Base-by-base conservation (phyloP, 2,888 invertebrate genomes). In the Pasiphila rectangulata region DNA sequence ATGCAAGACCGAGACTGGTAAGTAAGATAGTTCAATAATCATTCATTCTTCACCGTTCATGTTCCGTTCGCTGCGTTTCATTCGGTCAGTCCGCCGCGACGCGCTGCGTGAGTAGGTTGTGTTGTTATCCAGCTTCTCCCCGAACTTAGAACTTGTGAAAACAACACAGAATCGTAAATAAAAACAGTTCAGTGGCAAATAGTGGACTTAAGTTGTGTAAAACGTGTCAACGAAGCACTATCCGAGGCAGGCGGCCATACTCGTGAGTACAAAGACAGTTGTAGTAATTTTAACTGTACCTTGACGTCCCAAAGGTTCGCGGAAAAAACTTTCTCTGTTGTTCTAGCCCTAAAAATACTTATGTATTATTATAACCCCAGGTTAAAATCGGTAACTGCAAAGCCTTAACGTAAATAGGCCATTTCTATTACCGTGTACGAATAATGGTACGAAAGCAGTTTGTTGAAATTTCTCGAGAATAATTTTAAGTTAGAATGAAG, bases 201-300 rank as follows among this genome's bases (percentile, higher is more conserved):
- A 76, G 79, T 81, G 77, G 70, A 73, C 72, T 67, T 54, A 51
- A 67, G 55, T 58, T 67, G 54, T 35, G 59, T 67, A 73, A 24
- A 25, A 32, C 75, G 75, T 67, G 64, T 30, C 12, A 53, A 51
- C 49, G 61, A 59, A 55, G 59, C 61, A 75, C 72, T 67, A 70
- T 71, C 73, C 72, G 72, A 72, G 62, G 70, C 70, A 69, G 72
- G 67, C 69, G 71, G 69, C 68, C 59, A 54, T 61, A 64, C 63
- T 73, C 72, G 85, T 85, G 75, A 84, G 84, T 84, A 83, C 42
- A 32, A 32, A 32, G 16, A 30, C 76, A 74, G 21, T 70, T 72
- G 67, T 73, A 77, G 72, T 74, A 75, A 76, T 78, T 75, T 75
- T 84, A 84, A 83, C 84, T 81, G 85, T 85, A 81, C 79, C 77